Evolutionary conservation across 2,888 invertebrate genomes (phyloP).

Genomic region (Himalopsyche anomala): DNA sequence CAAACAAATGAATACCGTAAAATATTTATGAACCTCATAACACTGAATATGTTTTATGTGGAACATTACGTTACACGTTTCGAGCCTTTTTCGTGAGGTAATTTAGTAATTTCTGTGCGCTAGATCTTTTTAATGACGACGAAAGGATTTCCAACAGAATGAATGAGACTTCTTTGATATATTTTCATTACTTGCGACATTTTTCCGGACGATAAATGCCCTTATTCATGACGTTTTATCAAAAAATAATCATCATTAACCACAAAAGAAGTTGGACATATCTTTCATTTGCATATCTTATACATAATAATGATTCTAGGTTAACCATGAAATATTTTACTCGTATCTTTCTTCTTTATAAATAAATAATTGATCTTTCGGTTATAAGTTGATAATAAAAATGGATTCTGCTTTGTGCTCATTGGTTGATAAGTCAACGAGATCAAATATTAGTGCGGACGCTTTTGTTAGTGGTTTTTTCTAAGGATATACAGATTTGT

Average conservation of each 20-base stretch:
- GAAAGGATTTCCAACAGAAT: background rate
- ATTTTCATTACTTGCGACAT: slow-evolving; percentile 30
- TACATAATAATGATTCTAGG: background rate
- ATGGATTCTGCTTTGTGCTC: too few relatives aligned
- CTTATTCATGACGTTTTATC: background rate
- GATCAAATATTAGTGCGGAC: too few relatives aligned
- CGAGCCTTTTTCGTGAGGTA: slow-evolving; percentile 26
- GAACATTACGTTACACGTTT: slow-evolving; percentile 31
- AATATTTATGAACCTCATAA: slow-evolving; percentile 26
- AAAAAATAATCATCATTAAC: background rate
- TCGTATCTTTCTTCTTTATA: too few relatives aligned
- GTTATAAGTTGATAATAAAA: too few relatives aligned
- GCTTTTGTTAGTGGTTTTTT: too few relatives aligned
- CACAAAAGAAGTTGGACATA: background rate
- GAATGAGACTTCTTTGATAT: slow-evolving; percentile 24
- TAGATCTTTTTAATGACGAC: slow-evolving; percentile 31
- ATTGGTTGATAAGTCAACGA: too few relatives aligned
- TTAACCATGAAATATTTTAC: too few relatives aligned
- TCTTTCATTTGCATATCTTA: background rate
- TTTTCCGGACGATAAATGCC: slow-evolving; percentile 22
- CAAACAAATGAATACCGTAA: slow-evolving; percentile 34
- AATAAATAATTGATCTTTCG: too few relatives aligned
- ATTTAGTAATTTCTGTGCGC: slow-evolving; percentile 31
- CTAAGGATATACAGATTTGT: too few relatives aligned
- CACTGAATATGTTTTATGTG: slow-evolving; percentile 26